Evolutionary conservation across 2,797 vertebrate genomes (phyloP), one percentile per base, ranked within the genome.

Genomic region (Muraenolepis orangiensis): DNA sequence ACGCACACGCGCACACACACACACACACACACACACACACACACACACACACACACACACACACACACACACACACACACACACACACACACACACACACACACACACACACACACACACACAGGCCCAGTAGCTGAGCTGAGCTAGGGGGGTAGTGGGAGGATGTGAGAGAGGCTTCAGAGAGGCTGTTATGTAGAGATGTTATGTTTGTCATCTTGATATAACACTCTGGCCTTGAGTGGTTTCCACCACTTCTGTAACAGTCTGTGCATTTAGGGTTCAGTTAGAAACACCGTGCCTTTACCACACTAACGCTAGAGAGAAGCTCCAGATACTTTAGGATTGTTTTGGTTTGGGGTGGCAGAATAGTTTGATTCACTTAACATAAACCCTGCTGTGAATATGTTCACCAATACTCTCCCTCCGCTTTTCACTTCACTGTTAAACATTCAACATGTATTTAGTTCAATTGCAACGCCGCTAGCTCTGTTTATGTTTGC

Each of bases 61-160:
- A 26, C 61, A 26, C 61, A 12, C 61, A 26, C 61, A 66, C 61
- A 66, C 66, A 67, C 66, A 30, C 66, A 67, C 66, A 67, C 28
- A 67, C 66, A 67, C 66, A 67, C 66, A 67, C 66, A 67, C 66
- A 67, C 66, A 30, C 66, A 61, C 57, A 61, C 23, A 61, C 18
- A 61, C 57, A 20, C 57, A 61, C 18, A 4, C 36, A 38, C 36
- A 38, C 36, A 38, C 32, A 34, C 36, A 38, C 36, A n/a, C 46
- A 57, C 46, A 57, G 26, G 29, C 11, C 26, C 66, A 29, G 26
- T 28, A 29, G 66, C 66, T 29, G 5, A 57, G 46, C 14, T 38
- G n/a, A n/a, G 69, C 75, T 73, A 64, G 68, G 74, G 72, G 75
- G 71, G 23, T 61, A 61, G 81, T 57, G 76, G 74, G 29, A 66